Evolutionary conservation across 2,797 vertebrate genomes (phyloP).

Genomic region (Phoebastria nigripes): DNA sequence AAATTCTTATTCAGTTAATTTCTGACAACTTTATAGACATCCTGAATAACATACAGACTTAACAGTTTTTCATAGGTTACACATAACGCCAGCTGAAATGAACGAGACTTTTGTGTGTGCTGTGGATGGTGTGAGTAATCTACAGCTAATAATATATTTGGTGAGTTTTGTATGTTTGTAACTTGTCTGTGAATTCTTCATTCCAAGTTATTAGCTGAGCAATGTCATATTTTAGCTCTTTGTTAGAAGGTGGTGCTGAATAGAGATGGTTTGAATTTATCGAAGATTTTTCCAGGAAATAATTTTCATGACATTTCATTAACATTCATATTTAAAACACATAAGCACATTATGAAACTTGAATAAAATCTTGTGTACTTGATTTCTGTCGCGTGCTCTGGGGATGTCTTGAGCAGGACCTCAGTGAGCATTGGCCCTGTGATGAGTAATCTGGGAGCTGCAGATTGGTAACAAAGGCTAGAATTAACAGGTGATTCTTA

Average conservation of each 20-base stretch:
- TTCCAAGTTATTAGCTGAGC: background rate
- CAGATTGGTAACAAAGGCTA: background rate
- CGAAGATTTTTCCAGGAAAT: background rate
- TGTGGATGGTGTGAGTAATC: background rate
- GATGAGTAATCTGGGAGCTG: background rate
- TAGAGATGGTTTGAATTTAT: background rate
- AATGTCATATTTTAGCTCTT: background rate
- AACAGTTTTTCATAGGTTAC: background rate
- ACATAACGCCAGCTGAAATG: background rate
- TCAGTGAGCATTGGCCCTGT: background rate
- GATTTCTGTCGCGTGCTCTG: background rate
- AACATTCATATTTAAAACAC: background rate
- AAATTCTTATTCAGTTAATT: background rate
- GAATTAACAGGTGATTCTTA: background rate
- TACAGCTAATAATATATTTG: background rate
- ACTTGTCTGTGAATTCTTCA: background rate
- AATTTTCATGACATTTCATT: background rate
- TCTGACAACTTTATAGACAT: background rate
- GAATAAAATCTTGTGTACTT: background rate
- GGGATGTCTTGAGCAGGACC: background rate
- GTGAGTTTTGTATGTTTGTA: background rate
- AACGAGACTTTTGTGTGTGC: background rate
- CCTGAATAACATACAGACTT: background rate
- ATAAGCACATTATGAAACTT: background rate
- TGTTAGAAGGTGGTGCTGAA: background rate